Evolutionary conservation across 2,113 vertebrate species (phyloP).

Genomic region (Lepidothrix coronata): DNA sequence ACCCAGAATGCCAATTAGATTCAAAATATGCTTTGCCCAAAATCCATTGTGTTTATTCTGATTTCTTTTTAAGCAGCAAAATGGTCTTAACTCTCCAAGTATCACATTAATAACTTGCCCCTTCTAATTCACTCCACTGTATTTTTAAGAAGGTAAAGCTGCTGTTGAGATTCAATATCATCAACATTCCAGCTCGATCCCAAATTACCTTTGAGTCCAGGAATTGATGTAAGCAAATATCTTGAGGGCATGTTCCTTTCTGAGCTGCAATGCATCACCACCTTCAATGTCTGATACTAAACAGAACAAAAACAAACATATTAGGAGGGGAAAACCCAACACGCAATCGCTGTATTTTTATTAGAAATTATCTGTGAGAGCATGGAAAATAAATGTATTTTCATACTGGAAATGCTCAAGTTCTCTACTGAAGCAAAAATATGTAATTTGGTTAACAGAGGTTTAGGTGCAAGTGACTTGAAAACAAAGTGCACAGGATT

Average conservation of each 20-base stretch:
- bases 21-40: neutral
- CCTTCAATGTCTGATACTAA: conserved; percentile 95
- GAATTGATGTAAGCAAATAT: conserved; percentile 99
- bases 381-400: neutral
- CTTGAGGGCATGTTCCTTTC: conserved; percentile 98
- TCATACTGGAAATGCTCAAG: neutral
- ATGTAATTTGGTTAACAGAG: neutral
- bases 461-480: neutral
- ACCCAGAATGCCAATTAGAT: neutral
- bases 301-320: conserved; percentile 12
- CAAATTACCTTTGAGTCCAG: conserved; percentile 95
- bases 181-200: neutral
- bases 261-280: conserved; percentile 94
- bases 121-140: neutral
- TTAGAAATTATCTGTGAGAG: neutral
- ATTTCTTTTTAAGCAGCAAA: neutral
- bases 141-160: neutral
- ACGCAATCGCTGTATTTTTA: neutral
- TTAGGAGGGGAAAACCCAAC: neutral
- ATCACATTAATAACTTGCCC: neutral
- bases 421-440: neutral
- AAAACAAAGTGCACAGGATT: neutral
- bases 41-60: neutral
- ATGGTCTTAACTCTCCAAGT: neutral
- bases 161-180: neutral